Evolutionary conservation across 1,140 invertebrate genomes (phyloP).

Genomic region (Tetragnatha versicolor): DNA sequence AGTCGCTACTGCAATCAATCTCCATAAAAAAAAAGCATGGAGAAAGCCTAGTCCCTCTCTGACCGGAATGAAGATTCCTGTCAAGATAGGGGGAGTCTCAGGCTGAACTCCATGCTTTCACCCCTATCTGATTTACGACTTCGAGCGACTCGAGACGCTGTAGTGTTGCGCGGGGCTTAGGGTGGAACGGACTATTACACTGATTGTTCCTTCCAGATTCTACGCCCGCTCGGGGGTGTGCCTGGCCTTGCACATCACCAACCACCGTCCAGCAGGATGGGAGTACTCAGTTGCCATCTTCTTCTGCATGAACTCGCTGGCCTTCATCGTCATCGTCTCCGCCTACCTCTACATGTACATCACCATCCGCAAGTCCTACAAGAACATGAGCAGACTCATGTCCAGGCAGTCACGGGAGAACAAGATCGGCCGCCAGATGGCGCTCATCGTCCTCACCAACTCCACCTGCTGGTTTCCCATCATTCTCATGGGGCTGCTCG

Average conservation of each 20-base stretch:
- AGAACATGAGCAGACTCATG: slow-evolving; percentile 64
- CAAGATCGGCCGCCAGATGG: slow-evolving; percentile 64
- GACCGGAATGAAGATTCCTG: too few relatives aligned
- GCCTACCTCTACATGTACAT: slow-evolving; percentile 69
- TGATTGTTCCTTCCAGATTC: too few relatives aligned
- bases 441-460: slow-evolving; percentile 66
- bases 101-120: too few relatives aligned
- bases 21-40: too few relatives aligned
- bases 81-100: too few relatives aligned
- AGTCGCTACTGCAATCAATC: too few relatives aligned
- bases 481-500: slow-evolving; percentile 65
- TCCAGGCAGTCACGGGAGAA: slow-evolving; percentile 48
- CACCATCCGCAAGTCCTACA: slow-evolving; percentile 73
- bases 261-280: slow-evolving; percentile 69
- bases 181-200: too few relatives aligned
- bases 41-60: too few relatives aligned
- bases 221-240: slow-evolving; percentile 78
- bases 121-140: too few relatives aligned
- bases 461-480: slow-evolving; percentile 67
- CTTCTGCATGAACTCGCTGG: slow-evolving; percentile 73
- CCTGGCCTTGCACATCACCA: slow-evolving; percentile 74
- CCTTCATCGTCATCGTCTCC: slow-evolving; percentile 65
- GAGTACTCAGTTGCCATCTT: slow-evolving; percentile 73
- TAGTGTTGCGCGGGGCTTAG: too few relatives aligned
- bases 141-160: too few relatives aligned